Evolutionary conservation across 2,113 vertebrate species (phyloP), one percentile per base, ranked within the genome.

Genomic region (Ranitomeya imitator): DNA sequence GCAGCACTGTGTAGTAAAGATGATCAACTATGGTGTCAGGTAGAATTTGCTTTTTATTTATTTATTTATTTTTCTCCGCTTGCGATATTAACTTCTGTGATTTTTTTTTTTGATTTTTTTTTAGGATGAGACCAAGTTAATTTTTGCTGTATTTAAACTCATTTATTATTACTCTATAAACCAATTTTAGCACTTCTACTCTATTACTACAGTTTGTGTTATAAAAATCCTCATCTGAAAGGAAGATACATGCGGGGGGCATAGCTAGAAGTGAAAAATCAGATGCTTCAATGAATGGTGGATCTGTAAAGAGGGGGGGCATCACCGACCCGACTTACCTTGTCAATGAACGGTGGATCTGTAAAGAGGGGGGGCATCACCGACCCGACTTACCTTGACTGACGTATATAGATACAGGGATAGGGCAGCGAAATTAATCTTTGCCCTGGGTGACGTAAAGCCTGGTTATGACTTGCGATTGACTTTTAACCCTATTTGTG

Each of bases 1-100:
- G 95, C 96, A 97, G 97, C 92, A 93, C 97, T 93, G 96, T 94
- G 97, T 98, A 97, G 97, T 98, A 98, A 98, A 97, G 97, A 99
- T 99, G 97, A 99, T 97, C 96, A 97, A 98, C 95, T 94, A 94
- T 93, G 93, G 95, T 95, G 95, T 97, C 96, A 97, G 97, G 96
- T 96, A 96, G 95, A 94, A 55, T 80, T 59, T 23, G 55, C 55
- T 7, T 13, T 59, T 79, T 78, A 54, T 31, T 97, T 97, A 95
- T 31, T 97, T 97, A 95, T 94, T 96, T 4, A 15, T 95, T 97
- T 97, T 95, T 94, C 93, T 93, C 54, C 21, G 93, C 94, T 95
- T 94, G 93, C 94, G 94, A 94, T 93, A 94, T 93, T 94, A 92
- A 93, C 92, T 94, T 93, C 94, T 89, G 73, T 37, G 2, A 74